A percentile compares a stretch with the other conserved stretches of the same genome.
Evolutionary conservation across 2,797 vertebrate species (phyloP).

Genomic region (Benthosema pterotum): DNA sequence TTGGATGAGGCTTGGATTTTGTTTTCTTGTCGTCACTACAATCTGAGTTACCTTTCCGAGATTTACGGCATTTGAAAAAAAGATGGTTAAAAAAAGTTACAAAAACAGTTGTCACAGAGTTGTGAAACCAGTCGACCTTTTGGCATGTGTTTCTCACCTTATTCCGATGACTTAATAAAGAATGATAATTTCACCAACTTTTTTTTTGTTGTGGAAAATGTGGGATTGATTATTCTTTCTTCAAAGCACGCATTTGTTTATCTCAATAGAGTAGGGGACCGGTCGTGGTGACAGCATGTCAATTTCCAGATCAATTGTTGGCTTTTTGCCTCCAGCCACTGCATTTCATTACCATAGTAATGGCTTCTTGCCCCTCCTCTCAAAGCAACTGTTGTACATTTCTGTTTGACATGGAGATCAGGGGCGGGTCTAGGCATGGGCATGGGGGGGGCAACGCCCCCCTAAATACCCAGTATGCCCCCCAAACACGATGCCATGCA

Average conservation of each 20-base stretch:
- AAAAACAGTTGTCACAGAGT: neutral
- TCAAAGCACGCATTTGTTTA: conserved; percentile 77
- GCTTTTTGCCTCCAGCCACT: conserved; percentile 74
- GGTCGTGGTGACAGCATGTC: conserved; percentile 79
- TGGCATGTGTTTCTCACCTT: conserved; percentile 27
- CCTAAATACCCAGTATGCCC: no score
- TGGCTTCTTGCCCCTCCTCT: conserved; percentile 71
- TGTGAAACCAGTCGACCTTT: conserved; percentile 18
- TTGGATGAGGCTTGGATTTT: conserved; percentile 12
- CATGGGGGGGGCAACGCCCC: no score
- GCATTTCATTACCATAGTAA: conserved; percentile 83
- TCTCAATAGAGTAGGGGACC: conserved; percentile 73
- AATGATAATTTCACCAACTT: conserved; percentile 67
- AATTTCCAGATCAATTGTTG: conserved; percentile 83
- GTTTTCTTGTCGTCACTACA: no score
- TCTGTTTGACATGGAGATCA: conserved; percentile 4
- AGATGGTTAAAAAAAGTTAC: neutral
- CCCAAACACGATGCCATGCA: no score
- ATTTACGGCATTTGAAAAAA: no score
- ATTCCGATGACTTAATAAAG: conserved; percentile 62
- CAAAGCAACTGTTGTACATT: conserved; percentile 13
- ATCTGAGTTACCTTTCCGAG: no score
- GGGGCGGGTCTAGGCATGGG: no score
- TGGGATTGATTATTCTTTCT: conserved; percentile 72
- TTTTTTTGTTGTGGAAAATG: conserved; percentile 44